These are phyloP conservation scores for Lepidocyrtinus sp. DNA, from an alignment of 2,888 invertebrate genomes.

Conservation along the genomic window DNA sequence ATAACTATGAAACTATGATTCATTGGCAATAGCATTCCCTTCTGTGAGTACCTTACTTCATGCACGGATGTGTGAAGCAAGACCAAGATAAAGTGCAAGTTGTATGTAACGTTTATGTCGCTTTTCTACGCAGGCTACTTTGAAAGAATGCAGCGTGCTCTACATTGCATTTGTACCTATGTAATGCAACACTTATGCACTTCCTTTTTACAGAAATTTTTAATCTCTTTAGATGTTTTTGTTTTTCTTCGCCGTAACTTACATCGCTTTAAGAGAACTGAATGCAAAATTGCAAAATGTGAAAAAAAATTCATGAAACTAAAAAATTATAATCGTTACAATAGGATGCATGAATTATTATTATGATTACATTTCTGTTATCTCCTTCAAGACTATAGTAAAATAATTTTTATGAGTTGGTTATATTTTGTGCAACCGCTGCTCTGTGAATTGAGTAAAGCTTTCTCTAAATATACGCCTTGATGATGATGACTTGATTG, in stretches of 20 bases:
- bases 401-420: neutral
- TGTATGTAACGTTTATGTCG: too few relatives aligned
- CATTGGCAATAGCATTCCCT: neutral
- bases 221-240: too few relatives aligned
- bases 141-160: too few relatives aligned
- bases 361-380: constrained; percentile 5
- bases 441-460: neutral
- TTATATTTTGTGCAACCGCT: constrained; percentile 3
- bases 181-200: neutral
- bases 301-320: too few relatives aligned
- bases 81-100: neutral
- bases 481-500: constrained; percentile 13
- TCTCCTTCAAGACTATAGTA: constrained; percentile 5
- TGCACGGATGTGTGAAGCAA: constrained; percentile 21
- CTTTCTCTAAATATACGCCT: neutral
- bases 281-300: too few relatives aligned
- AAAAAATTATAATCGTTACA: neutral
- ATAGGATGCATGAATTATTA: constrained; percentile 18
- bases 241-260: too few relatives aligned
- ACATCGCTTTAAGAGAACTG: too few relatives aligned
- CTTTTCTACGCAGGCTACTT: neutral
- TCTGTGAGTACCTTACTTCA: constrained; percentile 18
- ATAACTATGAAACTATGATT: constrained; percentile 8
- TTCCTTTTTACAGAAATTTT: too few relatives aligned
- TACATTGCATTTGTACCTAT: neutral